These are phyloP conservation scores for Drosophila hydei DNA, from an alignment of 1,140 invertebrate genomes.

Conservation along the genomic window DNA sequence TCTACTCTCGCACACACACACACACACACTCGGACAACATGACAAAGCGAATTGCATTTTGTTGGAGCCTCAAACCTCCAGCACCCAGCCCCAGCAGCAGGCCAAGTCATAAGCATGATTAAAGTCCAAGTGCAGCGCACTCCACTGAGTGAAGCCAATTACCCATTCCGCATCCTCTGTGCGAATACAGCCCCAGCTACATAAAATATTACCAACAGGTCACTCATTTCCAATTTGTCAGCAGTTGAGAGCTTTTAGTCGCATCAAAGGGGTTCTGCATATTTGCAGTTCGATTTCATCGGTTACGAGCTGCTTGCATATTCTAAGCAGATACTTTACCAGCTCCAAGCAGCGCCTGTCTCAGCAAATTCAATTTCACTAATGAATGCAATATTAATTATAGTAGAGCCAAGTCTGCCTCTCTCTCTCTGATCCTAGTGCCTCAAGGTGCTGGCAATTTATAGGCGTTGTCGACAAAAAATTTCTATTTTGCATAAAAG, in stretches of 20 bases:
- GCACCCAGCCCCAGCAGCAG: neutral
- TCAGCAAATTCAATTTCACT: conserved; percentile 38
- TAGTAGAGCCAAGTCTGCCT: conserved; percentile 9
- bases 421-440: neutral
- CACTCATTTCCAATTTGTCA: conserved; percentile 45
- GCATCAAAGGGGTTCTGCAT: conserved; percentile 28
- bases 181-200: conserved; percentile 4
- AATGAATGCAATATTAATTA: conserved; percentile 56
- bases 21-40: conserved; percentile 42
- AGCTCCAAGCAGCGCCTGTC: neutral
- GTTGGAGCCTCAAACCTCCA: conserved; percentile 6
- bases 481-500: conserved; percentile 18
- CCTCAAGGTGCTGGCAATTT: conserved; percentile 20
- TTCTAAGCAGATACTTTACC: conserved; percentile 20
- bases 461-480: conserved; percentile 18
- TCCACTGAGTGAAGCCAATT: conserved; percentile 29
- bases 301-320: conserved; percentile 28
- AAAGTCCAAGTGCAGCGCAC: conserved; percentile 44
- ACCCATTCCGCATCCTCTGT: conserved; percentile 8
- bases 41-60: conserved; percentile 69
- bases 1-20: conserved; percentile 3
- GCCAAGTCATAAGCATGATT: conserved; percentile 57
- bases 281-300: conserved; percentile 23
- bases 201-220: conserved; percentile 50
- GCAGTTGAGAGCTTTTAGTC: conserved; percentile 42